Evolutionary conservation across 2,797 vertebrate genomes (phyloP).

Genomic region (Pangasius krempfi): DNA sequence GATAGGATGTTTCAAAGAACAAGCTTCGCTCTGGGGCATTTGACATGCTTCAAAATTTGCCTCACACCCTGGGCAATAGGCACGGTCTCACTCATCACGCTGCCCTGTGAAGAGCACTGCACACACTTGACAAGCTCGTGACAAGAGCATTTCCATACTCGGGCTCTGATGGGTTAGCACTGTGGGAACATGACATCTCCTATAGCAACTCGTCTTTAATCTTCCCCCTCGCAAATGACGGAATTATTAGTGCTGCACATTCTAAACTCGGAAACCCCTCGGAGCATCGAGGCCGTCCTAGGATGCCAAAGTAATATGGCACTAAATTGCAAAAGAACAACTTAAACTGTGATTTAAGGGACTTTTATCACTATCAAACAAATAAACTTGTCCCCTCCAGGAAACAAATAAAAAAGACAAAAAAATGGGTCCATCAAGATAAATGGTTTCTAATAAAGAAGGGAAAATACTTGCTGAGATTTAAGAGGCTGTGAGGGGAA

Average conservation of each 20-base stretch:
- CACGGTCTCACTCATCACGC: conserved; percentile 57
- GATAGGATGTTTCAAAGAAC: conserved; percentile 45
- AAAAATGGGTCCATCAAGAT: conserved; percentile 58
- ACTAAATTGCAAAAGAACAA: conserved; percentile 58
- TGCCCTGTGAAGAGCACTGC: conserved; percentile 59
- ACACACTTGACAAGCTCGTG: conserved; percentile 61
- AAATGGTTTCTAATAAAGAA: conserved; percentile 65
- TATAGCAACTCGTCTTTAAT: conserved; percentile 65
- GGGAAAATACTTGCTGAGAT: conserved; percentile 50
- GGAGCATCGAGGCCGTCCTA: conserved; percentile 51
- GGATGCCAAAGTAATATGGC: conserved; percentile 58
- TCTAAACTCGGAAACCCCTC: conserved; percentile 55
- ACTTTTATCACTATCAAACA: conserved; percentile 62
- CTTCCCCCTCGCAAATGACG: conserved; percentile 59
- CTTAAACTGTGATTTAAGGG: conserved; percentile 61
- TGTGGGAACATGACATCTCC: conserved; percentile 51
- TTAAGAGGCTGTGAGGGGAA: conserved; percentile 44
- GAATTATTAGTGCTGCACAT: conserved; percentile 58
- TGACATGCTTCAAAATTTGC: conserved; percentile 53
- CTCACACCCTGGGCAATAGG: conserved; percentile 49
- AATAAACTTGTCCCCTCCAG: conserved; percentile 61
- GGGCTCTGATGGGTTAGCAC: conserved; percentile 51
- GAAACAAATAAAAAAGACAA: conserved; percentile 56
- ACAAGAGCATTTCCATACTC: conserved; percentile 64
- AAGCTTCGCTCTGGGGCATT: conserved; percentile 49